Evolutionary conservation across 2,797 vertebrate genomes (phyloP), one percentile per base, ranked within the genome.

Genomic region (Miichthys miiuy): DNA sequence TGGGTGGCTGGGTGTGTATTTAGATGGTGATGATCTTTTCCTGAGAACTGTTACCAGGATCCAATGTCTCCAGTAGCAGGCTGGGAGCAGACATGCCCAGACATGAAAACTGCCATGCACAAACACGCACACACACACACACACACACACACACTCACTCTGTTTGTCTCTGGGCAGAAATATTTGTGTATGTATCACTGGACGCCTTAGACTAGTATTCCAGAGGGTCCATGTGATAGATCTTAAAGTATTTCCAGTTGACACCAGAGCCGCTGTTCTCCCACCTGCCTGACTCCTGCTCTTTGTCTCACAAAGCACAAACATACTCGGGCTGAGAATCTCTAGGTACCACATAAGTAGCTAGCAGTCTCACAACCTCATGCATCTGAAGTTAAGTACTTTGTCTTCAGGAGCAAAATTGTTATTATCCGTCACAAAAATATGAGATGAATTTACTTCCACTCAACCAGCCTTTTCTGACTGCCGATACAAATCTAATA

Each of bases 31-130:
- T 89, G 88, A 91, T 91, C 89, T 93, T 91, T 93, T 90, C 82
- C 88, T 84, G 87, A 90, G 87, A 84, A 87, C 85, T 88, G 91
- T 94, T 94, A 89, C 93, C 71, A 87, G 91, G 89, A 89, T 94
- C 90, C 88, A 90, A 80, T 91, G 88, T 93, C 87, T 94, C 90
- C 86, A 80, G 87, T 72, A 89, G 90, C 85, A 83, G 89, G 70
- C 82, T 76, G 64, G 69, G 78, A 85, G 75, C 77, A 81, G 89
- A 91, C 94, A 93, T 92, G 94, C 84, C 92, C 89, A 81, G 91
- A 93, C 95, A 95, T 93, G 94, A 89, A 89, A 87, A 79, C 82
- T 51, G 77, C 20, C 62, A 56, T 78, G 64, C 72, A 55, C 65
- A 27, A 47, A 16, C 81, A 20, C 69, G 34, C 66, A 3, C 58